Base-by-base conservation (phyloP, 2,113 vertebrate genomes). In the Rhinoderma darwinii region DNA sequence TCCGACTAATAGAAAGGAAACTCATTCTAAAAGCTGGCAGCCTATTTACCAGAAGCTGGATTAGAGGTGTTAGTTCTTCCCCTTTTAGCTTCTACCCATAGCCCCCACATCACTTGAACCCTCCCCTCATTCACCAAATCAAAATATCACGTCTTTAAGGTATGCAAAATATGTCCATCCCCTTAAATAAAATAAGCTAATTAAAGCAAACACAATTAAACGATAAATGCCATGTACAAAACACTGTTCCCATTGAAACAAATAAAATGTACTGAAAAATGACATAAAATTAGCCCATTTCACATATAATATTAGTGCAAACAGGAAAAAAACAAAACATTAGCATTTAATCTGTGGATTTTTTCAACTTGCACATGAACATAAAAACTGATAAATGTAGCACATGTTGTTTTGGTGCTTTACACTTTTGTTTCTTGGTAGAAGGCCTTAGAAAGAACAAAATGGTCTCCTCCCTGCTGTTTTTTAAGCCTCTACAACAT, bases 1-100 rank as follows among this genome's bases (percentile, higher is more conserved):
- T 96, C 95, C 93, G 95, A 95, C 93, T 94, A 95, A 94, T 94
- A 96, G 94, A 96, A 96, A 96, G 93, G 95, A 95, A 96, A 95
- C 94, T 93, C 93, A 93, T 95, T 95, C 95, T 95, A 95, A 95
- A 95, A 95, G 94, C 93, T 95, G 92, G 93, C 93, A 93, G 93
- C 93, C 94, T 96, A 94, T 96, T 95, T 95, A 94, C 93, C 92
- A 94, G 93, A 93, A 93, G 93, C 95, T 92, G 94, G 93, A 95
- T 96, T 95, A 95, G 94, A 95, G 94, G 94, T 95, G 95, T 96
- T 95, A 95, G 95, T 95, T 87, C 86, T 44, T 94, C 94, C 94
- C 94, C 93, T 95, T 95, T 95, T 95, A 95, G 93, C 91, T 90
- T 92, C 91, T 91, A 92, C 87, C 90, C 77, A 59, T 47, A 81